Conservation (phyloP, 2,113 vertebrate genomes). For the Nyctereutes procyonoides region DNA sequence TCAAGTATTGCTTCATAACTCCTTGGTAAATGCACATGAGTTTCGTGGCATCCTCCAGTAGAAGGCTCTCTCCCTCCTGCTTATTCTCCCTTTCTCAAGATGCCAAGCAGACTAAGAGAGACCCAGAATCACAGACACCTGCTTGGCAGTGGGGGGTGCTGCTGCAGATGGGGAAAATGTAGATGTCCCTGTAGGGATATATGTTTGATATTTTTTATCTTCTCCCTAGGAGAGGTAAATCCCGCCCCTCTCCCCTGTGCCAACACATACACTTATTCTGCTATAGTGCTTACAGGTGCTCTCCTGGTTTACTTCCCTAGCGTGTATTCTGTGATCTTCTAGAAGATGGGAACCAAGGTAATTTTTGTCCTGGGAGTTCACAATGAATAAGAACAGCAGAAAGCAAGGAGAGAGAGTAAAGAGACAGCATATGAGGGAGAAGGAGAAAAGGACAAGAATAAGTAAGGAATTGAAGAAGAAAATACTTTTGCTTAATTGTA, state of each 20-base stretch:
- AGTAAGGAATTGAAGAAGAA: not conserved
- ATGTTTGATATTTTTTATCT: not conserved
- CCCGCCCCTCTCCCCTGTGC: rapidly evolving
- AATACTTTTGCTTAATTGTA: not conserved
- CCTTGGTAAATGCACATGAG: rapidly evolving
- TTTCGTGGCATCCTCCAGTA: not conserved
- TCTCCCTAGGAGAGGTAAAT: not conserved
- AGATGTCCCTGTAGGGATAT: rapidly evolving
- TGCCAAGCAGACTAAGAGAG: not conserved
- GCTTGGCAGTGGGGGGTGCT: rapidly evolving
- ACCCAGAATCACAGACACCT: not conserved
- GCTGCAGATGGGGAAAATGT: rapidly evolving
- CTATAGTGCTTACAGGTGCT: rapidly evolving
- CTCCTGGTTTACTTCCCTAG: not conserved
- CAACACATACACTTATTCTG: not conserved
- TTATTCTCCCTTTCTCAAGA: not conserved
- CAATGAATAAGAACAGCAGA: not conserved
- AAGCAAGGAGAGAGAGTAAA: not conserved
- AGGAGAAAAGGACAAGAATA: not conserved
- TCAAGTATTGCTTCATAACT: not conserved
- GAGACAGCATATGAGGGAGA: not conserved
- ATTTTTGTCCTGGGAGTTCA: not conserved
- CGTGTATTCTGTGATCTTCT: not conserved
- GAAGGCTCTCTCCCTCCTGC: not conserved
- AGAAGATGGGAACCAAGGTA: no score